Evolutionary conservation across 2,888 invertebrate species (phyloP), one percentile per base, ranked within the genome.

Genomic region (Caenorhabditis angaria): DNA sequence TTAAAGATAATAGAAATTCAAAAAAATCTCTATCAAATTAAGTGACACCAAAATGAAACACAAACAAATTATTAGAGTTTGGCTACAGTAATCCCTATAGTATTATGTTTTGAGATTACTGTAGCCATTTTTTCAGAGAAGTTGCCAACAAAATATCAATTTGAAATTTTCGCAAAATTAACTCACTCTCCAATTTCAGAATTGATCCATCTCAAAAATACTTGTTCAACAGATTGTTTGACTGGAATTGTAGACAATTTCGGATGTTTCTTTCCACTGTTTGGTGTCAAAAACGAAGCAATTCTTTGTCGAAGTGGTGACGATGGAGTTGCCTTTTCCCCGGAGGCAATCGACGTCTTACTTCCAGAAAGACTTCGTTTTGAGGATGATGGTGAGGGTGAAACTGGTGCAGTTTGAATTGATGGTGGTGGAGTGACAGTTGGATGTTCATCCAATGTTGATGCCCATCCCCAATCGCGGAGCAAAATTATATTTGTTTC

Each of bases 151-250:
- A n/a, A n/a, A n/a, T n/a, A n/a, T n/a, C n/a, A n/a, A n/a, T n/a
- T n/a, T n/a, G n/a, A 54, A 22, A 24, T n/a, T 54, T 56, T 18
- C 1, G 18, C n/a, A 53, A 51, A 53, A 20, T 1, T 1, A 54
- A 56, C 81, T 65, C 41, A 85, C 82, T 81, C 78, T 35, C 81
- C 80, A 60, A 86, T 79, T 57, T 88, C 85, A 10, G 81, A 76
- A 54, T 82, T 83, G 56, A 86, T 72, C 87, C 87, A 87, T 65
- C 81, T 64, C 41, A 86, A 76, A 66, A 88, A 76, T 35, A 83
- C 80, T n/a, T 81, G 81, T 35, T 87, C 85, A 8, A 83, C 83
- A 14, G 81, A 76, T 62, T 77, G 73, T 60, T 77, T 76, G 62
- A 76, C 69, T 24, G 72, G 71, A 4, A 67, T 63, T 0, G 65